Evolutionary conservation across 2,888 invertebrate genomes (phyloP), one percentile per base, ranked within the genome.

Genomic region (Venustoraphidia nigricollis): DNA sequence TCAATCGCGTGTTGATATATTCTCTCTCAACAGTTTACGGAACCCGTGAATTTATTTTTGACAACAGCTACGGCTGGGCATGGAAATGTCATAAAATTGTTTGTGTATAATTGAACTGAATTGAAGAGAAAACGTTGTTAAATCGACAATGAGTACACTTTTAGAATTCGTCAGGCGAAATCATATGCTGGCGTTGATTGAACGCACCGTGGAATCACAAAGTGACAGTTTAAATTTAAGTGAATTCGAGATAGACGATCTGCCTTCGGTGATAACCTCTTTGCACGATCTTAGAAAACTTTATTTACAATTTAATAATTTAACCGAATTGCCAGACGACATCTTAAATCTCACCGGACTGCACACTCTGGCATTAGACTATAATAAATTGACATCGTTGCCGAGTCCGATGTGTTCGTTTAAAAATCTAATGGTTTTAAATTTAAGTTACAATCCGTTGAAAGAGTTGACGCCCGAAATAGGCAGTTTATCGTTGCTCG

Each of bases 131-230:
- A 6, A 27, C 6, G 6, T 6, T 27, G 6, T 46, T 34, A 41
- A 9, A 46, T 17, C 10, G 10, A 70, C 66, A 68, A 79, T 79
- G 78, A 79, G 78, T 70, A 72, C 71, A 58, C 70, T 81, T 58
- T 73, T 77, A 63, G 75, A 79, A 66, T 81, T 78, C 65, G 75
- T 81, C 58, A 79, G 78, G 64, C 74, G 76, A 65, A 77, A 80
- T 61, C 77, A 80, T 59, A 76, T 79, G 59, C 62, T 79, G 57
- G 79, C 79, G 37, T 70, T 77, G 55, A 77, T 82, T 57, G 81
- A 82, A 66, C 73, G 76, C 59, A 79, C 76, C 9, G 69, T 75
- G 49, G 66, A 65, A 36, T 75, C 74, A 58, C 77, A 75, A 62
- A 71, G 76, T 40, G 72, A 73, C 48, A 69, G 72, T 51, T 65